Evolutionary conservation across 2,113 vertebrate genomes (phyloP), one percentile per base, ranked within the genome.

Genomic region (Bubo bubo): DNA sequence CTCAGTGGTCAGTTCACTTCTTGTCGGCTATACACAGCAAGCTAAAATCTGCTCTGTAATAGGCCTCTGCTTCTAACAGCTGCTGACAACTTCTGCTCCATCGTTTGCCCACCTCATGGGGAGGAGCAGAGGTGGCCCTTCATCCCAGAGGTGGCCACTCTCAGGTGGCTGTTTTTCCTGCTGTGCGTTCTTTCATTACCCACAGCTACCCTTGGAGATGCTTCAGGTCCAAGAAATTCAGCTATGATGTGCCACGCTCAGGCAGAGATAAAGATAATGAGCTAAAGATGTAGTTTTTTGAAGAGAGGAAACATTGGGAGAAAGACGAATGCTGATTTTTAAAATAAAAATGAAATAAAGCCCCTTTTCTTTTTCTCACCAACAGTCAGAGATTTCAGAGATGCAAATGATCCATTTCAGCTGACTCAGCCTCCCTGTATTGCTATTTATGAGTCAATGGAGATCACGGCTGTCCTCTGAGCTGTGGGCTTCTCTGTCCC

Each of bases 151-250:
- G 3, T 53, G 37, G 34, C 47, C 26, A 21, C 68, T 88, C 62
- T 86, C 72, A 64, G 28, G 68, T 32, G 53, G 34, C 45, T 94
- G 52, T 35, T 86, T 84, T 63, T 63, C 90, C 82, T 96, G 86
- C 86, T 91, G 86, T 50, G 91, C 26, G 12, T 86, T 72, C 56
- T 75, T 75, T 95, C 80, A 80, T 93, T 95, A 88, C 26, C 67
- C 52, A 73, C 58, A 80, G 27, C 59, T 59, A 79, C 59, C 79
- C 37, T 74, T 55, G 59, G 55, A 92, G 76, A 74, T 74, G 47
- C 37, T 81, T 92, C 60, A 60, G 39, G 43, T 79, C 80, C 47
- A 34, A 63, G 60, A 72, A 81, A 68, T 23, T 53, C 70, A 79
- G 53, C 9, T 24, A 14, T 14, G 47, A 18, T 17, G 37, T 50